phyloP scores from a whole-genome alignment of 1,140 invertebrate species.

The Aplysia californica region DNA sequence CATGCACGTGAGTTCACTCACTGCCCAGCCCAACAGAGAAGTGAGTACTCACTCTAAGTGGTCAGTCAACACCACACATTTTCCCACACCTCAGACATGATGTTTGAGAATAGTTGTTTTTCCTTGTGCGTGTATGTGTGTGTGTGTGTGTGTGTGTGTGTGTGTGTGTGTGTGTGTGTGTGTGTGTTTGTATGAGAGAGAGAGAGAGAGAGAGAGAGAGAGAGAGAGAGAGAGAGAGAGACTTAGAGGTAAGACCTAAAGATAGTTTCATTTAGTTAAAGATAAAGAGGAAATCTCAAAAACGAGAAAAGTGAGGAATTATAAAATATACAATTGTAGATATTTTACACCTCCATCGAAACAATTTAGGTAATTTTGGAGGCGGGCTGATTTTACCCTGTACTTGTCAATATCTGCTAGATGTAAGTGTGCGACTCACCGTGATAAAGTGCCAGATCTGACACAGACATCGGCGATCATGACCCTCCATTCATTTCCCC shows the following conservation, averaged over 20 bases:
- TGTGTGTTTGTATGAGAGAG: conserved; percentile 1
- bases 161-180: neutral
- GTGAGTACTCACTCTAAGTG: neutral
- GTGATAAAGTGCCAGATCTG: neutral
- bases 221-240: conserved; percentile 3
- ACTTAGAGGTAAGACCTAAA: neutral
- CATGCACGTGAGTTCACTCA: neutral
- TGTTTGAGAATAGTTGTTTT: neutral
- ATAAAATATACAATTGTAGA: neutral
- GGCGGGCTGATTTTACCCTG: neutral
- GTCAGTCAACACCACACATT: too few species aligned
- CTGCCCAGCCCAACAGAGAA: neutral
- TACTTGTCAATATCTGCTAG: neutral
- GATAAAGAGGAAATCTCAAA: conserved; percentile 1
- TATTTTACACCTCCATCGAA: too few species aligned
- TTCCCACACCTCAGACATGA: too few species aligned
- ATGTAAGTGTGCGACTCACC: neutral
- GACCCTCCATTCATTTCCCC: neutral
- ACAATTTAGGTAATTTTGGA: too few species aligned
- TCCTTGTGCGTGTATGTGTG: conserved; percentile 5
- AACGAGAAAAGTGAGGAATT: neutral
- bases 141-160: neutral
- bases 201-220: conserved; percentile 12
- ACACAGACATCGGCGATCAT: neutral
- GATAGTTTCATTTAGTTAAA: neutral